Evolutionary conservation across 1,140 invertebrate genomes (phyloP).

Genomic region (Cheumatopsyche charites): DNA sequence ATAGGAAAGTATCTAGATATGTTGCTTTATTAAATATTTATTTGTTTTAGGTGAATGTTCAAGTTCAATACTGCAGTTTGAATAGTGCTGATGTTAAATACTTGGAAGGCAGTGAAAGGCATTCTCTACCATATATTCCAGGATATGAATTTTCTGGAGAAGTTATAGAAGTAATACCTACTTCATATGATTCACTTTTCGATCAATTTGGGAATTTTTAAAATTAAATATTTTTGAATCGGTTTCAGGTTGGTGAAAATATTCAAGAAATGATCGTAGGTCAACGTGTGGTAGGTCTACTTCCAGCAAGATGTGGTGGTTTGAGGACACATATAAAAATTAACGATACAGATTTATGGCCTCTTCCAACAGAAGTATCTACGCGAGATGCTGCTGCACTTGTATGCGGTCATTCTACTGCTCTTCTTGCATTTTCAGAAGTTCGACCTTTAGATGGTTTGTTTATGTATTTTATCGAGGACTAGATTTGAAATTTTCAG

Average conservation of each 20-base stretch:
- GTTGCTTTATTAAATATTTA: no score
- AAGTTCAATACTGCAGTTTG: conserved; percentile 63
- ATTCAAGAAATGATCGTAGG: conserved; percentile 32
- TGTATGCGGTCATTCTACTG: conserved; percentile 62
- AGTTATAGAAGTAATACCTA: conserved; percentile 55
- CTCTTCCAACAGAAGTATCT: conserved; percentile 57
- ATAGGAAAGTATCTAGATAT: no score
- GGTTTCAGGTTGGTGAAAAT: conserved; percentile 36
- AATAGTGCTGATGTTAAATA: conserved; percentile 62
- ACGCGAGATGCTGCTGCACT: conserved; percentile 60
- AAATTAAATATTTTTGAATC: no score
- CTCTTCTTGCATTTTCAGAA: conserved; percentile 61
- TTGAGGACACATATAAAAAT: conserved; percentile 39
- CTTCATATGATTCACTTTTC: not conserved
- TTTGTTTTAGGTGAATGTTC: conserved; percentile 48
- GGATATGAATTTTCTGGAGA: conserved; percentile 63
- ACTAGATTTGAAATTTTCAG: not conserved
- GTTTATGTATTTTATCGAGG: not conserved
- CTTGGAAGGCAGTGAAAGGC: conserved; percentile 42
- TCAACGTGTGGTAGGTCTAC: conserved; percentile 40
- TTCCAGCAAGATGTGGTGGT: conserved; percentile 32
- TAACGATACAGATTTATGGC: conserved; percentile 59
- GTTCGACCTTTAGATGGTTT: conserved; percentile 56
- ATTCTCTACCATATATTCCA: conserved; percentile 59
- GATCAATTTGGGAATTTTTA: conserved; percentile 7